Evolutionary conservation across 2,113 vertebrate genomes (phyloP).

Genomic region (Saguinus imperator): DNA sequence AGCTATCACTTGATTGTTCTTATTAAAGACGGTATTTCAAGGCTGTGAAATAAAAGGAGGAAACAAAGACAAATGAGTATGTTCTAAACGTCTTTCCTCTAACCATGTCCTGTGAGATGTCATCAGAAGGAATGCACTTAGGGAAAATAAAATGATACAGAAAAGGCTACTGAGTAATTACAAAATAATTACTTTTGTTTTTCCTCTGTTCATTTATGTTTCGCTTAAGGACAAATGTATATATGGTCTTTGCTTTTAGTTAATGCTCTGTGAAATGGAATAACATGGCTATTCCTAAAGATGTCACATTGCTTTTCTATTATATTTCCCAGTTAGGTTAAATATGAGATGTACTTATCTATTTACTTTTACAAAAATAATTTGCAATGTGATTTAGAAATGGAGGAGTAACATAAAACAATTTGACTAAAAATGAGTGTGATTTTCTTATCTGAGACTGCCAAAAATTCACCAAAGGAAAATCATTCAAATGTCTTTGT

Average conservation of each 20-base stretch:
- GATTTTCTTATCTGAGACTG: conserved; percentile 43
- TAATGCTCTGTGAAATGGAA: background rate
- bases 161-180: conserved; percentile 28
- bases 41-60: background rate
- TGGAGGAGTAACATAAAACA: background rate
- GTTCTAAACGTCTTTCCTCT: background rate
- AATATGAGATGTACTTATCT: background rate
- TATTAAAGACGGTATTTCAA: conserved; percentile 49
- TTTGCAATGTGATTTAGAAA: conserved; percentile 14
- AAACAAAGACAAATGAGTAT: background rate
- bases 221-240: conserved; percentile 13
- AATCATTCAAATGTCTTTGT: conserved; percentile 25
- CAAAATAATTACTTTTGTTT: background rate
- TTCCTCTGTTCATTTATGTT: conserved; percentile 13
- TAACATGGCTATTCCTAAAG: background rate
- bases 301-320: background rate
- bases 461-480: conserved; percentile 44
- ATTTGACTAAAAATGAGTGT: conserved; percentile 23
- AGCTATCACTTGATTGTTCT: conserved; percentile 2
- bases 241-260: background rate
- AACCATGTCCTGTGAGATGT: background rate
- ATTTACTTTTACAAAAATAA: background rate
- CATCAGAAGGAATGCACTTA: conserved; percentile 6
- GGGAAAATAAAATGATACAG: background rate
- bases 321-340: background rate